phyloP scores from a whole-genome alignment of 2,113 vertebrate genomes.

The Saimiri boliviensis region DNA sequence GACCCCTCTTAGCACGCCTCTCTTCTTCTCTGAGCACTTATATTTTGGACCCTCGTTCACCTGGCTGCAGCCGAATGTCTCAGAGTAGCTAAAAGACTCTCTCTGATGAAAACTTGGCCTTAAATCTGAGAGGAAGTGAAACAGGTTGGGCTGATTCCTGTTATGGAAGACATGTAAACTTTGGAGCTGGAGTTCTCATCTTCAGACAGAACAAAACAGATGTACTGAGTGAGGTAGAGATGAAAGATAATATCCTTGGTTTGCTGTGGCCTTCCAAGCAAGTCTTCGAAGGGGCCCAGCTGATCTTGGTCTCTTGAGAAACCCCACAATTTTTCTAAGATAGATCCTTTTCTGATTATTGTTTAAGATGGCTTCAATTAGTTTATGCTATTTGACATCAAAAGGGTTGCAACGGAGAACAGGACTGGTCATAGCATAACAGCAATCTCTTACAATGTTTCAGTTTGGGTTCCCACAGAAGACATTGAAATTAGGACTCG shows the following conservation, averaged over 20 bases:
- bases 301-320: neutral
- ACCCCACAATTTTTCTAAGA: neutral
- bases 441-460: neutral
- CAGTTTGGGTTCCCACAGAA: neutral
- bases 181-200: neutral
- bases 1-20: neutral
- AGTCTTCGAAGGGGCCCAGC: neutral
- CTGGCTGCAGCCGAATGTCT: neutral
- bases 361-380: neutral
- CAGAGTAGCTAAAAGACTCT: neutral
- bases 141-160: neutral
- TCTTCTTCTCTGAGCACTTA: neutral
- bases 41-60: neutral
- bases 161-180: neutral
- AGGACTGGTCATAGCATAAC: neutral
- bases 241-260: neutral
- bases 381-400: neutral
- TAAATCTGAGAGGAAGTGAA: neutral
- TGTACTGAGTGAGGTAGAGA: neutral
- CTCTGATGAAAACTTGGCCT: neutral
- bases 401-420: slow-evolving; percentile 12
- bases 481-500: neutral
- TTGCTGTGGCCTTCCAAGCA: neutral
- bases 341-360: neutral
- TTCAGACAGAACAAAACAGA: neutral